phyloP scores from a whole-genome alignment of 64 coral and sea anemone species.

The Orbicella faveolata region DNA sequence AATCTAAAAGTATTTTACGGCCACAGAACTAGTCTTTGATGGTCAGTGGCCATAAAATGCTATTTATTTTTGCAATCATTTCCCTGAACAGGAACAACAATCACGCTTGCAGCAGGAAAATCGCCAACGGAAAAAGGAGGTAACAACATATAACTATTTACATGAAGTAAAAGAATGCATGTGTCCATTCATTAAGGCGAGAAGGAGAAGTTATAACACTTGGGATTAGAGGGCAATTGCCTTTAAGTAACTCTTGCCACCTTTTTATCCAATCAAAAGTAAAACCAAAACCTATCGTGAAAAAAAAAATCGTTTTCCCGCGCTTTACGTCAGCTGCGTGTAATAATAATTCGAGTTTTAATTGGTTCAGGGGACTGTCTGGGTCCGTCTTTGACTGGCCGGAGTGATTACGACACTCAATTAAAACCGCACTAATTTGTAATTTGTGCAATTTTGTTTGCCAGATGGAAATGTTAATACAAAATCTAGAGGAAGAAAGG shows the following conservation, averaged over 20 bases:
- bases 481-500: slow-evolving; percentile 15
- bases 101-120: slow-evolving; percentile 17
- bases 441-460: background rate
- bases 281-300: too few species aligned
- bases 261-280: background rate
- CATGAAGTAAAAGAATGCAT: background rate
- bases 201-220: too few species aligned
- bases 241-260: background rate
- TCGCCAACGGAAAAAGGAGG: slow-evolving; percentile 8
- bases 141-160: slow-evolving; percentile 7
- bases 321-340: background rate
- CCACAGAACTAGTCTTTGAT: too few species aligned
- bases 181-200: too few species aligned
- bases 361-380: background rate
- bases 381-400: background rate
- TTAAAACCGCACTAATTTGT: background rate
- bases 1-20: too few species aligned
- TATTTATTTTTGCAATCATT: background rate
- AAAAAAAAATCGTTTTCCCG: too few species aligned
- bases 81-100: slow-evolving; percentile 9
- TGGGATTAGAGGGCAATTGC: too few species aligned
- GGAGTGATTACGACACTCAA: too few species aligned
- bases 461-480: slow-evolving; percentile 27
- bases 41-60: too few species aligned
- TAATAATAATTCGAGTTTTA: slow-evolving; percentile 1